Evolutionary conservation across 2,113 vertebrate genomes (phyloP).

Genomic region (Catharus minimus): DNA sequence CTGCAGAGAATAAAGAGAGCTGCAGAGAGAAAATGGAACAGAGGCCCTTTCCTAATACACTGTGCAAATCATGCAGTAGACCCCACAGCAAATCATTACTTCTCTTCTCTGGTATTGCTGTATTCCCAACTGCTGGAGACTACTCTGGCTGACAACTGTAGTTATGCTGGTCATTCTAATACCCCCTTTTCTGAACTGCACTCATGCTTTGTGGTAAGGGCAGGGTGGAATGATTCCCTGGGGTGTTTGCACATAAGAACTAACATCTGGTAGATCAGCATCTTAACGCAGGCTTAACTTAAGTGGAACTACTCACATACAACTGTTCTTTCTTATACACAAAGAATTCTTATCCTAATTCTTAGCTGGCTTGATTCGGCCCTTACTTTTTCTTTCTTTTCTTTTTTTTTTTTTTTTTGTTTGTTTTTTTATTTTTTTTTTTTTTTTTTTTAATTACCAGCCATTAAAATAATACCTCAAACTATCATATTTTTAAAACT

Average conservation of each 20-base stretch:
- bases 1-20: neutral
- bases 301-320: neutral
- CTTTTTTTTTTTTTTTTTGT: too few species aligned
- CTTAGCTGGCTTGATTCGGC: neutral
- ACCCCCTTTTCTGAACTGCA: neutral
- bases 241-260: neutral
- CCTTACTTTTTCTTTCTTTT: fast-evolving
- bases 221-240: neutral
- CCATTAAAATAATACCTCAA: neutral
- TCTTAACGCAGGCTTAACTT: neutral
- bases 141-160: neutral
- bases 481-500: neutral
- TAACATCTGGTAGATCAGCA: neutral
- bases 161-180: neutral
- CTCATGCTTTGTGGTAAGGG: neutral
- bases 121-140: neutral
- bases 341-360: neutral
- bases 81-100: neutral
- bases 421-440: too few species aligned
- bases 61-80: neutral
- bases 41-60: neutral
- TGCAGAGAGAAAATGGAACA: neutral
- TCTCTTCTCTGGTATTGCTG: neutral
- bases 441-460: neutral
- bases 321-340: neutral